These are phyloP conservation scores for Cebus imitator DNA, from an alignment of 2,113 vertebrate species.

Conservation along the genomic window DNA sequence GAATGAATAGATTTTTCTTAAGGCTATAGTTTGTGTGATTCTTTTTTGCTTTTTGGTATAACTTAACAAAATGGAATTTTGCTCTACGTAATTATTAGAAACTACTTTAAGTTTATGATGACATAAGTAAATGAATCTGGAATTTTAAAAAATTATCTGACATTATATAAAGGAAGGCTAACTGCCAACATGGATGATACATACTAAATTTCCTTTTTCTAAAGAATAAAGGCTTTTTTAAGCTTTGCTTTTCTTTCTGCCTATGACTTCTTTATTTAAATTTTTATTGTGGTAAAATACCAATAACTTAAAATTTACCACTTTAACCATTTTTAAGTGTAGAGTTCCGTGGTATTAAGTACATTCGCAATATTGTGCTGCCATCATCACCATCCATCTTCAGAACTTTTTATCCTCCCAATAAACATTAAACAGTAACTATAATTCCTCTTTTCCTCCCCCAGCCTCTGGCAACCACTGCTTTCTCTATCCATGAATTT, in stretches of 20 bases:
- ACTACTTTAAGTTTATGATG: not conserved
- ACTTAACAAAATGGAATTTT: constrained; percentile 35
- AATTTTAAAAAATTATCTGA: constrained; percentile 10
- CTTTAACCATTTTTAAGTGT: not conserved
- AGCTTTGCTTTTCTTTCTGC: not conserved
- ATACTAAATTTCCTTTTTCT: not conserved
- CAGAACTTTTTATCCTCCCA: not conserved
- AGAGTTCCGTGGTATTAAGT: not conserved
- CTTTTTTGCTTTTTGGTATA: not conserved
- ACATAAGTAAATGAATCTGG: constrained; percentile 36
- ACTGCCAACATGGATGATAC: not conserved
- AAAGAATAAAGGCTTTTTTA: not conserved
- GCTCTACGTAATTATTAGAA: not conserved
- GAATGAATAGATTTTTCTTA: constrained; percentile 26
- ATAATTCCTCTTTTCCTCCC: not conserved
- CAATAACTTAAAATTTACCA: not conserved
- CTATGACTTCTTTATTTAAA: not conserved
- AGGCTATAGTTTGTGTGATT: not conserved
- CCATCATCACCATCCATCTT: not conserved
- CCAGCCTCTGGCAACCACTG: not conserved
- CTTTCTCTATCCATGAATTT: not conserved
- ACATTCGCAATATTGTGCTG: not conserved
- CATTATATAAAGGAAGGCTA: constrained; percentile 3
- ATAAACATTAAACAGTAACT: not conserved
- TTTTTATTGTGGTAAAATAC: not conserved